Evolutionary conservation across 2,113 vertebrate species (phyloP).

Genomic region (Calcarius ornatus): DNA sequence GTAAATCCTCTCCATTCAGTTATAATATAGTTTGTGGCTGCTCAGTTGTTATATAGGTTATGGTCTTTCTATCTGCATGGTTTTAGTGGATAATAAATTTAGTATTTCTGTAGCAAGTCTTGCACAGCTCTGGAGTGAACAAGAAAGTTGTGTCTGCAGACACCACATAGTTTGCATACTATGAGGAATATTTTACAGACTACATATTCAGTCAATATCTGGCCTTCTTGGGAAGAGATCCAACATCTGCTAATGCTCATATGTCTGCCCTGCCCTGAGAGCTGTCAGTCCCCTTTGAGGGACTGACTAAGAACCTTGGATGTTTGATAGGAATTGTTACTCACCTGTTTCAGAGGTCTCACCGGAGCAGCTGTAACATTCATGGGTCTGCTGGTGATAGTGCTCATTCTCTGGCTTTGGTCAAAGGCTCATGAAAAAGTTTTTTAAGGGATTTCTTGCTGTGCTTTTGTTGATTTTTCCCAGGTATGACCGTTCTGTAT

Average conservation of each 20-base stretch:
- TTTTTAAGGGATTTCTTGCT: not conserved
- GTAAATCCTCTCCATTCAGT: not conserved
- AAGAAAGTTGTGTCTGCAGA: not conserved
- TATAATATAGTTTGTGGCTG: not conserved
- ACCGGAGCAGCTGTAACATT: not conserved
- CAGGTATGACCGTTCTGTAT: slow-evolving; percentile 67
- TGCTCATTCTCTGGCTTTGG: not conserved
- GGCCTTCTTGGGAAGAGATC: not conserved
- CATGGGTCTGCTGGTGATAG: not conserved
- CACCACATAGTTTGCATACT: not conserved
- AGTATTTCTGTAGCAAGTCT: not conserved
- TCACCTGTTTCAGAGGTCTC: not conserved
- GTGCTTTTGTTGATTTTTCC: not conserved
- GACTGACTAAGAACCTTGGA: not conserved
- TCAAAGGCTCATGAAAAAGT: not conserved
- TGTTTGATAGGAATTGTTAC: not conserved
- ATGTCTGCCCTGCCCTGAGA: not conserved
- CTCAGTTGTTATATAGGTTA: not conserved
- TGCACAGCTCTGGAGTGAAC: not conserved
- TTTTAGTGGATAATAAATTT: not conserved
- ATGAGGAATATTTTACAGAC: not conserved
- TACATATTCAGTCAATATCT: not conserved
- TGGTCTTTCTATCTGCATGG: not conserved
- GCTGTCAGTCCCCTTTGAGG: not conserved
- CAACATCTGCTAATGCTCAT: not conserved